Evolutionary conservation across 1,140 invertebrate genomes (phyloP), one percentile per base, ranked within the genome.

Genomic region (Belonocnema kinseyi): DNA sequence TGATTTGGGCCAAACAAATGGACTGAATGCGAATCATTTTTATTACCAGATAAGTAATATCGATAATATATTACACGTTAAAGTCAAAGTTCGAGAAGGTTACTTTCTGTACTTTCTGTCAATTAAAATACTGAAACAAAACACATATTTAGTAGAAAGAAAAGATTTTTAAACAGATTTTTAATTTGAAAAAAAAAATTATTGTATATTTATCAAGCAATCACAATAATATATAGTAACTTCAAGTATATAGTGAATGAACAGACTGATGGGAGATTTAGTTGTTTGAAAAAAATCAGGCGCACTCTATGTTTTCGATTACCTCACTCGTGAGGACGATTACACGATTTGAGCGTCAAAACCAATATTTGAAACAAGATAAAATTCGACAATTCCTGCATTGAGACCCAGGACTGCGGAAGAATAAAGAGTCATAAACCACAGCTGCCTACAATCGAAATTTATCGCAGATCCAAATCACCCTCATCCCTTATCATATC

Each of bases 381-480:
- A 82, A 84, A 81, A 83, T 84, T 83, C 70, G 82, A 85, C 85
- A 86, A 83, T 86, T 82, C 81, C 53, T 19, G 40, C 79, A 83
- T 83, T 84, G 72, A 83, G 50, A 52, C 17, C 16, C 19, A 77
- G 40, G 26, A 71, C 17, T 58, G 74, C 76, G 80, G 76, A 81
- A 77, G 84, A 86, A 88, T 85, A 87, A 86, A 86, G 83, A 80
- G 74, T 83, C 85, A 78, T 89, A 87, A 88, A 87, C 77, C 77
- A 83, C 87, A 90, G 88, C 87, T 88, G 89, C 88, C 83, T 77
- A 77, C 80, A 85, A 82, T 85, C 74, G 58, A 54, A 58, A 75
- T 71, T 88, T 88, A 88, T 89, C 86, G 77, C 72, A 26, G 17
- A 72, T 79, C 71, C 40, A 52, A 40, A 66, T 66, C 61, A 16